Evolutionary conservation across 2,113 vertebrate genomes (phyloP).

Genomic region (Ctenomys sociabilis): DNA sequence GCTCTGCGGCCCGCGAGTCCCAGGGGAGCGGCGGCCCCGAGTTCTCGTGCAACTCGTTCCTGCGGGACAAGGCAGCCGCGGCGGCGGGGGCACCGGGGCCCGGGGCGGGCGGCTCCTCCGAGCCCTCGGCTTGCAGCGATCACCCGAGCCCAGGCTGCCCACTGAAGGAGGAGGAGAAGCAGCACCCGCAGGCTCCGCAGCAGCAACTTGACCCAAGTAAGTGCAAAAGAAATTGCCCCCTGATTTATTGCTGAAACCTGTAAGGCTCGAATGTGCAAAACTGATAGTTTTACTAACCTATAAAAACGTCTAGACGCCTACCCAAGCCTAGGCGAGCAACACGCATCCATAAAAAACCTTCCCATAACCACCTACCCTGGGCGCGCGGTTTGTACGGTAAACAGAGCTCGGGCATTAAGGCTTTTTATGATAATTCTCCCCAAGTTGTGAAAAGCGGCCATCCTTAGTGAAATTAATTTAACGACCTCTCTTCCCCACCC

Average conservation of each 20-base stretch:
- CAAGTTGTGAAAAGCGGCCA: slow-evolving; percentile 87
- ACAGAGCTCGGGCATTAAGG: slow-evolving; percentile 85
- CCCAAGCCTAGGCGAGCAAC: slow-evolving; percentile 90
- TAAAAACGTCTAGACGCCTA: slow-evolving; percentile 98
- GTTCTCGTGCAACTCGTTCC: slow-evolving; percentile 89
- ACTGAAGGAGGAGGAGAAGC: slow-evolving; percentile 96
- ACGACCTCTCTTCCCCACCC: slow-evolving; percentile 80
- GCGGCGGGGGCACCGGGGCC: slow-evolving; percentile 62
- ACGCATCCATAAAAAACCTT: slow-evolving; percentile 89
- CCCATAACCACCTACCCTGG: slow-evolving; percentile 89
- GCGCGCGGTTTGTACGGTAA: slow-evolving; percentile 88
- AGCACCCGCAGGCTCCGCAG: slow-evolving; percentile 85
- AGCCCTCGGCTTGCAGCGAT: slow-evolving; percentile 89
- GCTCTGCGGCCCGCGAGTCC: slow-evolving; percentile 88
- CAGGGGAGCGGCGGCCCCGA: slow-evolving; percentile 89
- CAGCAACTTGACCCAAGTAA: slow-evolving; percentile 99
- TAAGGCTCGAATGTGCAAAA: slow-evolving; percentile 98
- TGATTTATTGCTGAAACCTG: slow-evolving; percentile 98
- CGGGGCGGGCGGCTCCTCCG: slow-evolving; percentile 77
- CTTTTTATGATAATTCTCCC: slow-evolving; percentile 90
- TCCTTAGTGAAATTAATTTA: slow-evolving; percentile 89
- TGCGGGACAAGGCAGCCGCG: slow-evolving; percentile 90
- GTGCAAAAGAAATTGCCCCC: slow-evolving; percentile 92
- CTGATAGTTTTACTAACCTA: slow-evolving; percentile 99
- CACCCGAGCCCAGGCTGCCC: slow-evolving; percentile 92